Evolutionary conservation across 2,888 invertebrate genomes (phyloP).

Genomic region (Cinara cedri): DNA sequence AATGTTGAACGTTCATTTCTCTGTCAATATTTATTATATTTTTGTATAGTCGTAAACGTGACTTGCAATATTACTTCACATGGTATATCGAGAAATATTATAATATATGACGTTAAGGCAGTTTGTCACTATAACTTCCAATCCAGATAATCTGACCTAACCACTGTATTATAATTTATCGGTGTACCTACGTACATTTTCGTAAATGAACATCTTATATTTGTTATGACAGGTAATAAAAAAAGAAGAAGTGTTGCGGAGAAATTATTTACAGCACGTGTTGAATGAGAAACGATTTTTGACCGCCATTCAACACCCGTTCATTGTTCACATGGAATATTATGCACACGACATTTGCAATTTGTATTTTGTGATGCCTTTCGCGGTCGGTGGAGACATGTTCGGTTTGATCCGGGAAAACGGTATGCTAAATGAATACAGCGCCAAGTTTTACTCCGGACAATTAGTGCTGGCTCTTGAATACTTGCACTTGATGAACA

Average conservation of each 20-base stretch:
- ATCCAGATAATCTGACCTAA: too few relatives aligned
- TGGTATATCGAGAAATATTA: too few relatives aligned
- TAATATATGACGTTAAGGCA: too few relatives aligned
- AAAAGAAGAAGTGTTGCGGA: constrained; percentile 12
- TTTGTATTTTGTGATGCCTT: constrained; percentile 80
- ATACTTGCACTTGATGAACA: constrained; percentile 84
- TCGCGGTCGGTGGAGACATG: constrained; percentile 86
- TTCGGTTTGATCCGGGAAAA: constrained; percentile 66
- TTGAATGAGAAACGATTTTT: constrained; percentile 81
- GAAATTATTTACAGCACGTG: constrained; percentile 11
- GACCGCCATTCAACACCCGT: constrained; percentile 85
- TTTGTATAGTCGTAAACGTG: too few relatives aligned
- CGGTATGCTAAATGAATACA: constrained; percentile 62
- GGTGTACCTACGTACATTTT: too few relatives aligned
- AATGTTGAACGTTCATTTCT: too few relatives aligned
- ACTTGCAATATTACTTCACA: too few relatives aligned
- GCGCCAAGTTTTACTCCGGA: constrained; percentile 85
- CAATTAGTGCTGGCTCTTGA: constrained; percentile 92
- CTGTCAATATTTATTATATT: too few relatives aligned
- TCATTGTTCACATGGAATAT: constrained; percentile 82
- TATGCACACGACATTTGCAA: constrained; percentile 69
- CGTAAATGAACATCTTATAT: background rate
- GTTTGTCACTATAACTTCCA: too few relatives aligned
- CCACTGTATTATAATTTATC: too few relatives aligned
- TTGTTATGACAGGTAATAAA: constrained; percentile 12